Conservation (phyloP, 2,888 invertebrate genomes). For the Stenchaetothrips biformis region DNA sequence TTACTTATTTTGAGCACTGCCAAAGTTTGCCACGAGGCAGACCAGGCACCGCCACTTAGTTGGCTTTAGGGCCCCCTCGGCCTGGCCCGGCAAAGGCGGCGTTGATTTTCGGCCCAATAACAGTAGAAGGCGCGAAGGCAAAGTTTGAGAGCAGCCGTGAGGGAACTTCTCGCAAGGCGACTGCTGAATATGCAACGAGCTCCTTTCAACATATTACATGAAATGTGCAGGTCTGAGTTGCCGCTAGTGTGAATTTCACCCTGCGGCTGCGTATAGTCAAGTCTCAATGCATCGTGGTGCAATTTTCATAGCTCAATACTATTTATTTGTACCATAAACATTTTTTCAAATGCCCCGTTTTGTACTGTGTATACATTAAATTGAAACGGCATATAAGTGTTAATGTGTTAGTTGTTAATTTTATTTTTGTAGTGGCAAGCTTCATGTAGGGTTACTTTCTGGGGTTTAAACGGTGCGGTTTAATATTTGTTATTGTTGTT, state of each 20-base stretch:
- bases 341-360: neutral
- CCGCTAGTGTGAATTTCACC: neutral
- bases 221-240: neutral
- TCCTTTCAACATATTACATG: neutral
- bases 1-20: neutral
- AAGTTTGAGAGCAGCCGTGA: neutral
- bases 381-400: neutral
- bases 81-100: neutral
- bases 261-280: neutral
- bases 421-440: constrained; percentile 10
- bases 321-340: neutral
- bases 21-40: neutral
- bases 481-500: constrained; percentile 24
- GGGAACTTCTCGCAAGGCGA: neutral
- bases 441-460: neutral
- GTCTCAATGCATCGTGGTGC: neutral
- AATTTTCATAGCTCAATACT: neutral
- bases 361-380: neutral
- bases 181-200: neutral
- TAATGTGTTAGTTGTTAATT: neutral
- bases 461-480: constrained; percentile 1
- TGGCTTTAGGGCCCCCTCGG: too few relatives aligned
- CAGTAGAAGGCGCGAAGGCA: neutral
- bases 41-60: too few relatives aligned
- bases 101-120: neutral